Evolutionary conservation across 1,140 invertebrate genomes (phyloP).

Genomic region (Pseudoatta argentina): DNA sequence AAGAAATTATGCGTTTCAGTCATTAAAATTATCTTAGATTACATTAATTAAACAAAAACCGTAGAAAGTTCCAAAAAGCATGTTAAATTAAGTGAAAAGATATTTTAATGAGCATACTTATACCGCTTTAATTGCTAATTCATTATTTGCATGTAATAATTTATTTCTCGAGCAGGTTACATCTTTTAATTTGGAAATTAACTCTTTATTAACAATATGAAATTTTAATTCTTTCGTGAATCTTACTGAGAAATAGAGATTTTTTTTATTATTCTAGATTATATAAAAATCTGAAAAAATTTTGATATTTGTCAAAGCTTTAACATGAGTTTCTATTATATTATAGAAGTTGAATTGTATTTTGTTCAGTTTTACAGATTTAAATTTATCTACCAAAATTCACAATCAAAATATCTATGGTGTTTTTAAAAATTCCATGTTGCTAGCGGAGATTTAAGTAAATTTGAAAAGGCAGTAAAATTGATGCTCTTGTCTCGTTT

Average conservation of each 20-base stretch:
- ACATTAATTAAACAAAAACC: not conserved
- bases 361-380: no score
- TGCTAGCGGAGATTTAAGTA: not conserved
- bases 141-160: not conserved
- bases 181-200: not conserved
- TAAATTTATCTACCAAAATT: no score
- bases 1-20: conserved; percentile 20
- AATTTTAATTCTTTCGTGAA: no score
- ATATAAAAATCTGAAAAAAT: no score
- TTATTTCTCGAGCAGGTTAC: not conserved
- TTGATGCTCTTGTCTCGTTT: not conserved
- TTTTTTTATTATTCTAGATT: no score
- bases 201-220: no score
- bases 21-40: not conserved
- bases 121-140: not conserved
- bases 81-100: not conserved
- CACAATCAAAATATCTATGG: no score
- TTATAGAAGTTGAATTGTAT: no score
- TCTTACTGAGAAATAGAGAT: no score
- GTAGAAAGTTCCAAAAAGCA: conserved; percentile 6
- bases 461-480: not conserved
- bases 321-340: no score
- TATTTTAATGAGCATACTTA: conserved; percentile 10
- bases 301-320: no score
- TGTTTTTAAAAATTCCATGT: no score